Evolutionary conservation across 2,113 vertebrate species (phyloP).

Genomic region (Phalacrocorax pelagicus): DNA sequence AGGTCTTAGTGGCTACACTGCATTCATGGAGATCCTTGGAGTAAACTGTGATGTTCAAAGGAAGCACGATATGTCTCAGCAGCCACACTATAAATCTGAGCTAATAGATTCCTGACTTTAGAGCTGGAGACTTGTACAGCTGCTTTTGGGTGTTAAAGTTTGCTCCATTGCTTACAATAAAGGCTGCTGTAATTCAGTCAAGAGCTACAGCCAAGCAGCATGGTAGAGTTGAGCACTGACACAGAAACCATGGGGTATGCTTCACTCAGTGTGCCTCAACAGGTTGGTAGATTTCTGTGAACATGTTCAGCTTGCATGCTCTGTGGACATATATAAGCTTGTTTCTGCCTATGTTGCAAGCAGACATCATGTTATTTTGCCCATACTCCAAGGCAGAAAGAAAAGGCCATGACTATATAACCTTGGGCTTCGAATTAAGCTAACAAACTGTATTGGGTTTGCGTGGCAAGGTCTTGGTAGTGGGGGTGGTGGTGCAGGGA

Average conservation of each 20-base stretch:
- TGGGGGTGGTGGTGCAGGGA: too few species aligned
- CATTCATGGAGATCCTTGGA: background rate
- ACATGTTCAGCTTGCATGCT: background rate
- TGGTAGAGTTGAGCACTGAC: background rate
- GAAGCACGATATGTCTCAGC: background rate
- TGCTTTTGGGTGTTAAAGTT: background rate
- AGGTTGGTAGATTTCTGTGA: background rate
- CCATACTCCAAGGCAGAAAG: background rate
- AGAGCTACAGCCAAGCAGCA: background rate
- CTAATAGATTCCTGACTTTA: background rate
- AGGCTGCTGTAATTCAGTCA: background rate
- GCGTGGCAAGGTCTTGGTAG: too few species aligned
- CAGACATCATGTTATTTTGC: background rate
- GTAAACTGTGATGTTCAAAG: background rate
- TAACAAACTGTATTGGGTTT: background rate
- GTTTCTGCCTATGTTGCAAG: background rate
- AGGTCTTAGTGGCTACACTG: background rate
- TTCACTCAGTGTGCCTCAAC: background rate
- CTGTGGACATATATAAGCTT: background rate
- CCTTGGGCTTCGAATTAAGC: background rate
- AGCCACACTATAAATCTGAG: background rate
- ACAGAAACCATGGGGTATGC: background rate
- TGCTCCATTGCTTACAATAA: background rate
- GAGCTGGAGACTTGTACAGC: background rate
- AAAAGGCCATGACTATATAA: background rate